Conservation (phyloP, 2,797 vertebrate genomes). For the Sebastes minor region DNA sequence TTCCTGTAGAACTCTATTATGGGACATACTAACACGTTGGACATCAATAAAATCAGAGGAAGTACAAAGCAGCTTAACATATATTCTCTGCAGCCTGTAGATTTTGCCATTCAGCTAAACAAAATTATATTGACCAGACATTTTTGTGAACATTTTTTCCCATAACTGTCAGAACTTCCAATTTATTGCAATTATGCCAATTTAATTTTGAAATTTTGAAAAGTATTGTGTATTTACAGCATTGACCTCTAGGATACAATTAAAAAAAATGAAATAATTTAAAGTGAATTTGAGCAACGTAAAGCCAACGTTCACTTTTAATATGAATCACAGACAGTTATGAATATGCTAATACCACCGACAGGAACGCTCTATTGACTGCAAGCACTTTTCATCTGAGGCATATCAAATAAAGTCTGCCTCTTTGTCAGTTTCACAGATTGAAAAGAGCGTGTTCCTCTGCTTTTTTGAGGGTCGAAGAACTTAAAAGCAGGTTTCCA, state of each 20-base stretch:
- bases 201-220: background rate
- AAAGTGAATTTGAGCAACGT: background rate
- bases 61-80: background rate
- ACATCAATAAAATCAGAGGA: too few species aligned
- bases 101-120: background rate
- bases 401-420: background rate
- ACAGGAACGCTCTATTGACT: conserved; percentile 8
- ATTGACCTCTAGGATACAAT: background rate
- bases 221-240: background rate
- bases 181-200: background rate
- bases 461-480: conserved; percentile 18
- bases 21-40: too few species aligned
- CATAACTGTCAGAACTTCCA: background rate
- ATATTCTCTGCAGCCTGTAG: too few species aligned
- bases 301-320: background rate
- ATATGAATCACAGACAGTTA: background rate
- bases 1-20: too few species aligned
- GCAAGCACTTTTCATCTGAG: conserved; percentile 7
- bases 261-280: background rate
- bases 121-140: background rate
- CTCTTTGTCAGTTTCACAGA: conserved; percentile 4
- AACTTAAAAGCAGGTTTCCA: conserved; percentile 14
- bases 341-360: background rate
- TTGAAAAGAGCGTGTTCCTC: conserved; percentile 20
- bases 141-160: background rate